phyloP scores from a whole-genome alignment of 1,140 invertebrate species.

The Daktulosphaira vitifoliae region DNA sequence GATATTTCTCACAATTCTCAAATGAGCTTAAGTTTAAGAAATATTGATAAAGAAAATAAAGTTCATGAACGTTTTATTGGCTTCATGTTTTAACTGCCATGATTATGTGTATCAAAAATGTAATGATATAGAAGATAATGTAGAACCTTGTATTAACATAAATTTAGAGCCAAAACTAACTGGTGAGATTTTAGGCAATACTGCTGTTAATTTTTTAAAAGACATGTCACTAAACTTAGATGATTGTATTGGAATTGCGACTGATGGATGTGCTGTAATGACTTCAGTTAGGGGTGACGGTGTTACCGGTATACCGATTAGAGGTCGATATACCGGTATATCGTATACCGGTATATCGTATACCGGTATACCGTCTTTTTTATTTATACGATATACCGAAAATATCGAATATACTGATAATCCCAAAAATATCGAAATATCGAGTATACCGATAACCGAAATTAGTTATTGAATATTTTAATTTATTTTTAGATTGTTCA shows the following conservation, averaged over 20 bases:
- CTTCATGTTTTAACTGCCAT: not conserved
- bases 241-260: slow-evolving; percentile 5
- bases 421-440: too few relatives aligned
- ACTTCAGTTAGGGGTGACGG: not conserved
- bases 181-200: not conserved
- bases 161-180: slow-evolving; percentile 3
- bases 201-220: not conserved
- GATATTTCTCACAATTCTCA: slow-evolving; percentile 14
- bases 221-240: slow-evolving; percentile 11
- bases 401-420: too few relatives aligned
- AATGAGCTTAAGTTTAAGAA: not conserved
- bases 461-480: too few relatives aligned
- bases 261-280: slow-evolving; percentile 20
- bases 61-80: not conserved
- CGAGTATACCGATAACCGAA: too few relatives aligned
- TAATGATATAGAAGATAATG: not conserved
- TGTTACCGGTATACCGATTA: too few relatives aligned
- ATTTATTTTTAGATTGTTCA: too few relatives aligned
- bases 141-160: not conserved
- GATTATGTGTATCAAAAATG: not conserved
- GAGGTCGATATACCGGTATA: too few relatives aligned
- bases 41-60: not conserved
- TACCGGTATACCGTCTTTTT: too few relatives aligned
- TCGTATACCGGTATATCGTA: too few relatives aligned
- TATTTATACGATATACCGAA: too few relatives aligned